Evolutionary conservation across 2,797 vertebrate genomes (phyloP), one percentile per base, ranked within the genome.

Genomic region (Acrossocheilus wenchowensis): DNA sequence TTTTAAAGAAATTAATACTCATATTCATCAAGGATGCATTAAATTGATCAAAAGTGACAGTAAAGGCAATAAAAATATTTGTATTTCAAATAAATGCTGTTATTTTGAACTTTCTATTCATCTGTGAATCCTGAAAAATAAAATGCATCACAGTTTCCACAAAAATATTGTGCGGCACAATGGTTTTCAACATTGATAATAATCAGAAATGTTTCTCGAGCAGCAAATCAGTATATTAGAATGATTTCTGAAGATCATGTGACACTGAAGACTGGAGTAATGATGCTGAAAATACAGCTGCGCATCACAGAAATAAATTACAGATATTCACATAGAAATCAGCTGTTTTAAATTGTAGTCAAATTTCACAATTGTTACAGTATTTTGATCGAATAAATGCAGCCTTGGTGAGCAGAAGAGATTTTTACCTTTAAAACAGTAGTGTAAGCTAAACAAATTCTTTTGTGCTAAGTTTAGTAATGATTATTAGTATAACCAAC

Each of bases 301-400:
- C 0, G 6, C 6, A 23, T 69, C 36, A 21, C n/a, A 30, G 62
- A 30, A 64, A 64, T 64, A 64, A 0, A 34, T 17, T 1, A 66
- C 62, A 34, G 0, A n/a, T 1, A n/a, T 10, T n/a, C 9, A n/a
- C 57, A n/a, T 0, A n/a, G 57, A 60, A 57, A 60, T n/a, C 57
- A 5, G 0, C 1, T n/a, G 1, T 0, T 2, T 60, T 11, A 0
- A 62, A n/a, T 0, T 62, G 1, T 10, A 62, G 3, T 0, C 21
- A 69, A 1, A 39, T 21, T 2, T 64, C 60, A 5, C 2, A 66
- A 7, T 66, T 66, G 14, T 30, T 12, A 30, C 30, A 17, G 34
- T 36, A 19, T 8, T 36, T 5, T 19, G 64, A 19, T 39, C 8
- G 10, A 69, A 39, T 69, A 8, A 68, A 39, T 21, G 34, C 34